A percentile compares a stretch with the other conserved stretches of the same genome.
These are phyloP conservation scores for Volucella bombylans DNA, from an alignment of 2,888 invertebrate genomes.

Conservation along the genomic window DNA sequence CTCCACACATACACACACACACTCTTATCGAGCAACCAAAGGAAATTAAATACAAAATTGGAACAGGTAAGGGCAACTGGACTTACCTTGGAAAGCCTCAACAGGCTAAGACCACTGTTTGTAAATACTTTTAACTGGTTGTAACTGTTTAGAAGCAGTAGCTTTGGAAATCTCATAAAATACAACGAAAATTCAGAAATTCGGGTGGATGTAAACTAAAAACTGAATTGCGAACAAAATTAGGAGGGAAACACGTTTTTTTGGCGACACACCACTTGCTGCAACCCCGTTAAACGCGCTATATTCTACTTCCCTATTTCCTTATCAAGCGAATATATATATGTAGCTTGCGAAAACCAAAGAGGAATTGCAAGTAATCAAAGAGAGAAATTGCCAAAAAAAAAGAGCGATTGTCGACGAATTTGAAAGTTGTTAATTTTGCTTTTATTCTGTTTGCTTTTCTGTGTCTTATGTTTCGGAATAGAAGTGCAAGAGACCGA, in stretches of 20 bases:
- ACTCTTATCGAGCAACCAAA: neutral
- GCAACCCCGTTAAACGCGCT: slow-evolving; percentile 1
- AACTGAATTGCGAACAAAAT: neutral
- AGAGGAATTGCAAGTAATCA: slow-evolving; percentile 6
- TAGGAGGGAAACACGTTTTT: neutral
- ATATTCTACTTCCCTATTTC: neutral
- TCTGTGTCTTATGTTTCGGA: neutral
- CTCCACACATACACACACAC: too few species aligned
- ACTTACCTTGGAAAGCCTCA: slow-evolving; percentile 48
- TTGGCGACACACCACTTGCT: neutral
- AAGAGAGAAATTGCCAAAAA: neutral
- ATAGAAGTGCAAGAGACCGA: neutral
- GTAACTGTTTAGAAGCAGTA: neutral
- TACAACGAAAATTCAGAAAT: neutral
- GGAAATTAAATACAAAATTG: neutral
- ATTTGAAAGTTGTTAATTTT: slow-evolving; percentile 27
- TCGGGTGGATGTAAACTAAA: neutral
- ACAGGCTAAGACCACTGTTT: slow-evolving; percentile 7
- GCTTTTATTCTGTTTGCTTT: slow-evolving; percentile 30
- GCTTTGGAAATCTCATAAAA: slow-evolving; percentile 30
- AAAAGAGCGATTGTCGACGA: slow-evolving; percentile 10
- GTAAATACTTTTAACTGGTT: slow-evolving; percentile 9
- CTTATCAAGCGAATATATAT: neutral
- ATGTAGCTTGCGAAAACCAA: neutral
- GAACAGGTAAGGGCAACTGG: neutral